Evolutionary conservation across 2,797 vertebrate species (phyloP).

Genomic region (Eulemur mongoz): DNA sequence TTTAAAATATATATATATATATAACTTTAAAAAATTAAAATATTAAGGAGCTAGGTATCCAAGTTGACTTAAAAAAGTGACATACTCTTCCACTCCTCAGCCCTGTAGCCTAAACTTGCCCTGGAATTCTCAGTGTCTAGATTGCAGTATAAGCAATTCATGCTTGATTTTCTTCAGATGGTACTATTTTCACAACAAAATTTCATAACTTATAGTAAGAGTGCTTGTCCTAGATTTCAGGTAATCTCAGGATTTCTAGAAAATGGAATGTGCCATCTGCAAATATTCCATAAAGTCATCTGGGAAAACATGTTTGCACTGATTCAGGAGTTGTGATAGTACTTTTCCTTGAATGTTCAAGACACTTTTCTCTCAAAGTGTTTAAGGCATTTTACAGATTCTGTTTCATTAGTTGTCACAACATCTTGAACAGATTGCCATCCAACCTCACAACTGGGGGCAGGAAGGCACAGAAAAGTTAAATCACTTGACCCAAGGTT

Average conservation of each 20-base stretch:
- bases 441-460: not conserved
- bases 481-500: not conserved
- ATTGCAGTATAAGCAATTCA: not conserved
- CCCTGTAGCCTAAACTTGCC: not conserved
- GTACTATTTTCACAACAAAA: not conserved
- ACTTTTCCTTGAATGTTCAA: conserved; percentile 39
- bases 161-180: not conserved
- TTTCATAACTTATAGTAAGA: not conserved
- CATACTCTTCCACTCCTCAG: accelerated
- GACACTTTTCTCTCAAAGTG: conserved; percentile 65
- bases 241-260: not conserved
- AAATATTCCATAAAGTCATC: not conserved
- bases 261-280: not conserved
- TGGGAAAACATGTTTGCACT: not conserved
- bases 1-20: no score
- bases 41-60: not conserved
- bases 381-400: conserved; percentile 61
- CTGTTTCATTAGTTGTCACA: conserved; percentile 51
- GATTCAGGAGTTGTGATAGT: not conserved
- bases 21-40: not conserved
- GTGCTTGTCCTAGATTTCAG: not conserved
- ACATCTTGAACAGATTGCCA: conserved; percentile 50
- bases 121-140: not conserved
- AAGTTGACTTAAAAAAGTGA: not conserved
- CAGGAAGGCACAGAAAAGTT: not conserved